phyloP scores from a whole-genome alignment of 64 coral and sea anemone species.

The Montipora efflorescens region DNA sequence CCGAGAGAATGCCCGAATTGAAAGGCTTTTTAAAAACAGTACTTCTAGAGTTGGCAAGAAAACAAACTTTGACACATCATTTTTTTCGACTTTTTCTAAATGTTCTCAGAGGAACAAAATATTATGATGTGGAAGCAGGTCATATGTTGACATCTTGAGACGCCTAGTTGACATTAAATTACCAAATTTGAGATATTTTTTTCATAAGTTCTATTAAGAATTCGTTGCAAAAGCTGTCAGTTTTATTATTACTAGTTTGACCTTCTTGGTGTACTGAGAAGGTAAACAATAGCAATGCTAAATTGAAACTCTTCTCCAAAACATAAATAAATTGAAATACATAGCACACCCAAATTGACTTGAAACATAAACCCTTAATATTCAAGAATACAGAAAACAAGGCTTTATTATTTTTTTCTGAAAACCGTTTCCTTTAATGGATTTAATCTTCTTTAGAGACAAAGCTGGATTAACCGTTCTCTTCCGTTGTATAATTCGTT shows the following conservation, averaged over 20 bases:
- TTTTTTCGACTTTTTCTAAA: no score
- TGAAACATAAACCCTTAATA: no score
- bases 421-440: not conserved
- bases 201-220: no score
- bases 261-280: not conserved
- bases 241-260: not conserved
- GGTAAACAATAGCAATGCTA: not conserved
- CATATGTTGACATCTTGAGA: not conserved
- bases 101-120: no score
- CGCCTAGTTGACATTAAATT: no score
- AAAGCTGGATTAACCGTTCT: not conserved
- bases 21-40: not conserved
- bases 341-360: no score
- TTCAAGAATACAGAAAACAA: no score
- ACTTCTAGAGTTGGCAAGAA: not conserved
- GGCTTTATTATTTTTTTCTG: no score
- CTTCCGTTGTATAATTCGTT: no score
- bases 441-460: not conserved
- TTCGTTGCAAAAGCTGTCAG: not conserved
- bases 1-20: not conserved
- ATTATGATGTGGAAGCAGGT: no score
- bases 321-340: no score
- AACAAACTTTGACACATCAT: not conserved
- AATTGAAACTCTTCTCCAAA: not conserved
- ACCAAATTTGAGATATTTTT: no score